phyloP scores from a whole-genome alignment of 2,797 vertebrate species.

The Malacoraja senta region DNA sequence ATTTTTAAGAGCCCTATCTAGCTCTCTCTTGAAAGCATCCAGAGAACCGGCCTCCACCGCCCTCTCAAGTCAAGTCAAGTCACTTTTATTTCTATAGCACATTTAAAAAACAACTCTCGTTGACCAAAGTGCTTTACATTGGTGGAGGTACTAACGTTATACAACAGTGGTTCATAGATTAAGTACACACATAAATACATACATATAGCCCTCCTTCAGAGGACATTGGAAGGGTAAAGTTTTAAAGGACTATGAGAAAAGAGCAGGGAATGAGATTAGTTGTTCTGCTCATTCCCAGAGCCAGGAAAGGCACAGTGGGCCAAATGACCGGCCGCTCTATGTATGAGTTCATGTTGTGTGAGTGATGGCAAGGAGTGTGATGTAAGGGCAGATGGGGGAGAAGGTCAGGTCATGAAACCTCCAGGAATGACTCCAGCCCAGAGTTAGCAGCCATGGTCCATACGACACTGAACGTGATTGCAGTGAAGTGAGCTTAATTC shows the following conservation, averaged over 20 bases:
- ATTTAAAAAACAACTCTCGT: too few relatives aligned
- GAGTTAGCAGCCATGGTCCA: not conserved
- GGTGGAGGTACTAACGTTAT: too few relatives aligned
- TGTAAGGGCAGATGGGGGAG: not conserved
- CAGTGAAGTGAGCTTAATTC: not conserved
- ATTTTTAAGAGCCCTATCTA: too few relatives aligned
- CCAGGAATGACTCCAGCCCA: not conserved
- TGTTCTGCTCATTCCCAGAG: not conserved
- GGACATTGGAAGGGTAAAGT: not conserved
- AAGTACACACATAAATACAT: too few relatives aligned
- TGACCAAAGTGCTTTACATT: too few relatives aligned
- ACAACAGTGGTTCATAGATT: too few relatives aligned
- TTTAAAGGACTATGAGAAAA: not conserved
- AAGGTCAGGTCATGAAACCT: not conserved
- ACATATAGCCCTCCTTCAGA: too few relatives aligned
- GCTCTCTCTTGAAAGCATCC: too few relatives aligned
- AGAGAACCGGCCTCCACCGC: too few relatives aligned
- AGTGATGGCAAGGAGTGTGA: not conserved
- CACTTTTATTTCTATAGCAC: too few relatives aligned
- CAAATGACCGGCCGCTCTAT: not conserved
- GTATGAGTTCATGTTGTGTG: not conserved
- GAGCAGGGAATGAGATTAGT: not conserved
- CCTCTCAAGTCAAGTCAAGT: too few relatives aligned
- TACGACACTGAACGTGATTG: not conserved
- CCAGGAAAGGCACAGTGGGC: not conserved